Conservation (phyloP, 2,113 vertebrate species). For the Puffinus mauretanicus region DNA sequence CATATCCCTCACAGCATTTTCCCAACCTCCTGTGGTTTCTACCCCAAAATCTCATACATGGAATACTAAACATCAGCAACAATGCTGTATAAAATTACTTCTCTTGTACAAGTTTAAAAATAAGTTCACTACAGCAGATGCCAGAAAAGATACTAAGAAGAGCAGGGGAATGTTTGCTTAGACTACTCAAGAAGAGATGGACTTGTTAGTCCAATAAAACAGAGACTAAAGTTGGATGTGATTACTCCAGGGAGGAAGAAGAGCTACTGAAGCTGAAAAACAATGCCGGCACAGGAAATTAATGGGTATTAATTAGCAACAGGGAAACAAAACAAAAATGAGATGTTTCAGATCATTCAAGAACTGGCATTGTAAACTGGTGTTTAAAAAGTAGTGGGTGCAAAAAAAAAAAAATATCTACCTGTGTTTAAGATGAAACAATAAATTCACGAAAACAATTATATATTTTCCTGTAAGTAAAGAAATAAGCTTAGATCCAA, state of each 20-base stretch:
- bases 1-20: background rate
- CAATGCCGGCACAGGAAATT: background rate
- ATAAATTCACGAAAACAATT: background rate
- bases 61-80: background rate
- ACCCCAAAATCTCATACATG: background rate
- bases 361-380: background rate
- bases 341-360: background rate
- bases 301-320: background rate
- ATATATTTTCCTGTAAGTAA: background rate
- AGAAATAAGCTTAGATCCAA: background rate
- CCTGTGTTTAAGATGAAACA: background rate
- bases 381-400: background rate
- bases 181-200: background rate
- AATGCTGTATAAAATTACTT: background rate
- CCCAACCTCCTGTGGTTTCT: background rate
- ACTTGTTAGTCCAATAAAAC: background rate
- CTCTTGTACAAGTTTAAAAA: background rate
- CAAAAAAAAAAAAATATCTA: background rate
- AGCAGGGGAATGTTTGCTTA: background rate
- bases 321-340: background rate
- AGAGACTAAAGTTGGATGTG: background rate
- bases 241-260: background rate
- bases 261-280: background rate
- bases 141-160: background rate
- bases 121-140: background rate